These are phyloP conservation scores for Mactromeris polynyma DNA, from an alignment of 2,888 invertebrate species.

Conservation along the genomic window DNA sequence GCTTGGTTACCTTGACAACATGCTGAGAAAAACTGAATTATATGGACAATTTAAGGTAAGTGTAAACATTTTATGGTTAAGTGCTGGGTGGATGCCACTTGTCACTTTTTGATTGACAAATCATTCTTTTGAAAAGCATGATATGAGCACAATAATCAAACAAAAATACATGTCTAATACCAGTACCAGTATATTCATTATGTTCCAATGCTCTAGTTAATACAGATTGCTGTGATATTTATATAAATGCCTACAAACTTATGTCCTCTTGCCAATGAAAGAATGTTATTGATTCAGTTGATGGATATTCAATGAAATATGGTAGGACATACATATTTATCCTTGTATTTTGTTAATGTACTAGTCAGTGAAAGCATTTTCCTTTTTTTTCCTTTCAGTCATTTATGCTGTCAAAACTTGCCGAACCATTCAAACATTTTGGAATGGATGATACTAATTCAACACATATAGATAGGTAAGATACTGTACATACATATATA, in stretches of 20 bases:
- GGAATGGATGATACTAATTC: conserved; percentile 74
- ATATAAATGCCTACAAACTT: too few species aligned
- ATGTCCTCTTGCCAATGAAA: too few species aligned
- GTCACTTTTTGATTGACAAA: background rate
- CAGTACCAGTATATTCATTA: too few species aligned
- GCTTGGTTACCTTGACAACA: conserved; percentile 63
- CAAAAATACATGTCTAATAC: too few species aligned
- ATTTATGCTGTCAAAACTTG: conserved; percentile 73
- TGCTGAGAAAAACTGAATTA: conserved; percentile 67
- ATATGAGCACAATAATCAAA: background rate
- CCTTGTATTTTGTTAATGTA: background rate
- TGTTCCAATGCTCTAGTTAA: too few species aligned
- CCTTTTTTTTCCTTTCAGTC: conserved; percentile 62
- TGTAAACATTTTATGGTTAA: too few species aligned
- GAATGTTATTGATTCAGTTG: too few species aligned
- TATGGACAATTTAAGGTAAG: conserved; percentile 70
- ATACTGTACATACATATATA: too few species aligned
- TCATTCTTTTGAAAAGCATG: background rate
- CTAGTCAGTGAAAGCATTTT: too few species aligned
- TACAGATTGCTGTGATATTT: too few species aligned
- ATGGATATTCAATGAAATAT: too few species aligned
- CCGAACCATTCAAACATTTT: conserved; percentile 67
- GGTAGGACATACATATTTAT: background rate
- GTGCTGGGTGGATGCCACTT: too few species aligned
- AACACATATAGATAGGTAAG: conserved; percentile 78